Base-by-base conservation (phyloP, 2,888 invertebrate species). In the Pyralis farinalis region DNA sequence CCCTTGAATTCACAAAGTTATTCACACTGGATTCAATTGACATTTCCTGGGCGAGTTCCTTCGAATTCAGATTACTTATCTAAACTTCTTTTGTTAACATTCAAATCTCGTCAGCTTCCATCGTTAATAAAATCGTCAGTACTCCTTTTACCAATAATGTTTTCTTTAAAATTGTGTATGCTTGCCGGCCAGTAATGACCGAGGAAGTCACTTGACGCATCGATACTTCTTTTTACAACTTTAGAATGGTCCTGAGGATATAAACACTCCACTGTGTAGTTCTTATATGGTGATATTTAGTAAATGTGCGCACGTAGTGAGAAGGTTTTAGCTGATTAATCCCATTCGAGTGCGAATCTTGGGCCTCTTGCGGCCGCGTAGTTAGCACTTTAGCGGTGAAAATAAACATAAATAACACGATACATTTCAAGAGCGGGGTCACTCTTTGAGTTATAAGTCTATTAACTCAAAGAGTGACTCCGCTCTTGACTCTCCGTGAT, bases 381-480 rank as follows among this genome's bases (percentile, higher is more conserved):
- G 87, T 86, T 11, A 88, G 51, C 1, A 87, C 87, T 64, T 86
- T 86, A 5, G 87, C 86, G 42, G 88, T 88, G 53, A 88, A 88
- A 47, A 88, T 85, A 58, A 88, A 85, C 28, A 88, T 58, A 55
- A 87, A 87, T 43, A 88, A 60, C 39, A 87, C 77, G 43, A 85
- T 67, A 52, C 86, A 87, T 60, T 88, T 88, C n/a, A 88, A 47
- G 37, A 88, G 51, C 37, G 88, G 87, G 42, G 84, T 79, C 34
- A 84, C 73, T 63, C 77, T 77, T 43, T 83, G 71, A 10, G 75
- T 55, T 47, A 88, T 62, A 44, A 86, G n/a, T n/a, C n/a, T n/a
- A n/a, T n/a, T n/a, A n/a, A n/a, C n/a, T n/a, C n/a, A n/a, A n/a
- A n/a, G n/a, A n/a, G n/a, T n/a, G n/a, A n/a, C n/a, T n/a, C n/a